phyloP scores from a whole-genome alignment of 2,888 invertebrate species.

The Erpobdella octoculata region DNA sequence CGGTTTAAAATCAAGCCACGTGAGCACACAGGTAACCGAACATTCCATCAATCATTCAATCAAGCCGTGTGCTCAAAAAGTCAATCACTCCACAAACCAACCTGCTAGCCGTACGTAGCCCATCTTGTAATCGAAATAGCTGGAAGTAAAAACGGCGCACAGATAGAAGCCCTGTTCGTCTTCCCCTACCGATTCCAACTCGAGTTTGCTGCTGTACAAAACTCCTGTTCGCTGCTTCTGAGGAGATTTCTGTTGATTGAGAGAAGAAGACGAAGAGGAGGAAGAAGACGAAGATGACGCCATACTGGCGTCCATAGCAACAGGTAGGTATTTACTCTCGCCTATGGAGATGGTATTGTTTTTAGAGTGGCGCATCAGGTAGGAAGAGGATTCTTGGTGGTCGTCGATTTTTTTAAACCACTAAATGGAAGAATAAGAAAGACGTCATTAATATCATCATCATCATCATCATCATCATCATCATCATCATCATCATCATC shows the following conservation, averaged over 20 bases:
- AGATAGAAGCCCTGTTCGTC: conserved; percentile 7
- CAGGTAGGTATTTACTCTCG: conserved; percentile 7
- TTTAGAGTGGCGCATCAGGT: neutral
- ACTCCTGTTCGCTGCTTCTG: neutral
- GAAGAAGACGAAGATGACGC: neutral
- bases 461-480: conserved; percentile 12
- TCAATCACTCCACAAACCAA: neutral
- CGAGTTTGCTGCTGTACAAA: conserved; percentile 14
- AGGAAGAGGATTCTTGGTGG: neutral
- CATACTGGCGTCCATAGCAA: neutral
- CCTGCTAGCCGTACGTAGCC: neutral
- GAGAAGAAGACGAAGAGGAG: neutral
- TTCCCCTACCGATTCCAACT: neutral
- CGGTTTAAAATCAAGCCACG: neutral
- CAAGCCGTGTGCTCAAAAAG: neutral
- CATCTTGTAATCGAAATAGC: conserved; percentile 14
- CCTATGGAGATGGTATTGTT: conserved; percentile 16
- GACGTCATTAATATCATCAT: neutral
- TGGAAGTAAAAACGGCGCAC: conserved; percentile 13
- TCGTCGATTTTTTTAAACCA: conserved; percentile 19
- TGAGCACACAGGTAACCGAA: neutral
- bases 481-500: conserved; percentile 13
- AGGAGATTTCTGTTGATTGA: neutral
- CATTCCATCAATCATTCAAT: neutral
- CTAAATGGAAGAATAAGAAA: neutral